Base-by-base conservation (phyloP, 2,113 vertebrate genomes). In the Rhineura floridana region DNA sequence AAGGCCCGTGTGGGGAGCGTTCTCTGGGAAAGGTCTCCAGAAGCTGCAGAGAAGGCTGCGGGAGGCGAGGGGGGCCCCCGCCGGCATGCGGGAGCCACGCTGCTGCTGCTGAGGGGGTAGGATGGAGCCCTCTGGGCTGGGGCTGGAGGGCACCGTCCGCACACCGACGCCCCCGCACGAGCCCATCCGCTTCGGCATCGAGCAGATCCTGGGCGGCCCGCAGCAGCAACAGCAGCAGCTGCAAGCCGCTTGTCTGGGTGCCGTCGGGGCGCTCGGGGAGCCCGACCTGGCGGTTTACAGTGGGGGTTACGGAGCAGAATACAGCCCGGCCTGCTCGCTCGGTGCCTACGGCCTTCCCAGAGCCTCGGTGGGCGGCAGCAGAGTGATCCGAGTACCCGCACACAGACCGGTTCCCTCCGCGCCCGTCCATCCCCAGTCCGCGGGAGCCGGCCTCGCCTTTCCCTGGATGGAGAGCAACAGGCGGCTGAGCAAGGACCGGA, bases 401-500 rank as follows among this genome's bases (percentile, higher is more conserved):
- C 98, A 98, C 96, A 97, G 98, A 90, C 98, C 98, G 6, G 96
- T 98, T 83, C 97, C 98, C 76, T 95, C 97, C 69, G 95, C 97
- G 30, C 95, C 93, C 39, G 92, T 94, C 44, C 90, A 96, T 0
- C 93, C 96, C 0, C 97, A 97, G 86, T 95, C 97, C 46, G 93
- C 96, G 95, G 91, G 98, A 90, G 88, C 96, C 0, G 97, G 97
- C 89, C 98, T 99, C 94, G 96, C 98, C 90, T 99, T 99, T 89
- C 98, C 98, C 7, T 99, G 98, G 98, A 98, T 98, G 98, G 98
- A 99, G 94, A 98, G 97, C 95, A 98, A 97, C 91, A 96, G 98
- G 86, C 96, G 98, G 90, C 98, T 98, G 83, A 97, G 98, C 62
- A 99, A 99, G 93, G 98, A 99, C 93, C 97, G 98, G 94, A 92